These are phyloP conservation scores for Mobula birostris DNA, from an alignment of 2,113 vertebrate genomes.

Conservation along the genomic window DNA sequence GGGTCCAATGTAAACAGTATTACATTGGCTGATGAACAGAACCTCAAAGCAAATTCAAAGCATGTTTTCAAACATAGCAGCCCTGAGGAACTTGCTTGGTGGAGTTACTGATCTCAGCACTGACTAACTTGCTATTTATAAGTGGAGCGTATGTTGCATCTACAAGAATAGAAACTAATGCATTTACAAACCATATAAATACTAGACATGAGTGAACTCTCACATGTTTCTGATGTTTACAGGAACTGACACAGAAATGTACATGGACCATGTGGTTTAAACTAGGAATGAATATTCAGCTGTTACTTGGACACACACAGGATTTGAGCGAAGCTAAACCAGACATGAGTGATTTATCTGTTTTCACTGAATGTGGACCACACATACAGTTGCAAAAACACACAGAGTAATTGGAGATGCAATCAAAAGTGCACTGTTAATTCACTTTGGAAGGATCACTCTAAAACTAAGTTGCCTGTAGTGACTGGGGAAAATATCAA, in stretches of 20 bases:
- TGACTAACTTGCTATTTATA: neutral
- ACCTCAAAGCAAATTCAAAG: neutral
- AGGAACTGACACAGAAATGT: neutral
- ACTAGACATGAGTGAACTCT: neutral
- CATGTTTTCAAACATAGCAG: neutral
- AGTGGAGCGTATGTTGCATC: neutral
- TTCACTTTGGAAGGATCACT: neutral
- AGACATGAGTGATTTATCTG: neutral
- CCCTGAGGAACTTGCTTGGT: neutral
- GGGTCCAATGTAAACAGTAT: neutral
- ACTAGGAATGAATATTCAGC: neutral
- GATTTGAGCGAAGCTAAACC: neutral
- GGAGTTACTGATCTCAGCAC: constrained; percentile 10
- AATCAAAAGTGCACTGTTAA: neutral
- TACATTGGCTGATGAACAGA: neutral
- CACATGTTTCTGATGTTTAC: neutral
- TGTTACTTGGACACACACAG: neutral
- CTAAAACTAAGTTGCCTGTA: neutral
- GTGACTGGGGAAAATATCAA: neutral
- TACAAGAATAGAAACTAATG: constrained; percentile 21
- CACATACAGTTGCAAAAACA: neutral
- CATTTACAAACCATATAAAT: neutral
- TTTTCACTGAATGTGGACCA: neutral
- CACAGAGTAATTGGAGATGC: neutral
- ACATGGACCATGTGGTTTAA: neutral